Evolutionary conservation across 92 coral and sea anemone genomes (phyloP).

Genomic region (Parazoanthus swiftii): DNA sequence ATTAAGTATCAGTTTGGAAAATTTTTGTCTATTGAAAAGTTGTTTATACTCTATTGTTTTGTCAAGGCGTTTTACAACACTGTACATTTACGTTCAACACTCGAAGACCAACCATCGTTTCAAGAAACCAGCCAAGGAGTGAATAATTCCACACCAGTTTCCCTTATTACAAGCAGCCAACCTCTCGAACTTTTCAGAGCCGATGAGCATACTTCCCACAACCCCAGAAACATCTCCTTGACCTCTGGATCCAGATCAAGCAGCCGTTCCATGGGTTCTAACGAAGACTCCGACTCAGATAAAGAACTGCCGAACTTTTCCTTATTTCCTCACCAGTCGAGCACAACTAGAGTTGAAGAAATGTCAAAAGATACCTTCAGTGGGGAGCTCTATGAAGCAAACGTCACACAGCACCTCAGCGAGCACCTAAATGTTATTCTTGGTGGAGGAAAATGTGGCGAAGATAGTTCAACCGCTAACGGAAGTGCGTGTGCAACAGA

Average conservation of each 20-base stretch:
- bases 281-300: constrained; percentile 14
- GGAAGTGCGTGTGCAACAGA: background rate
- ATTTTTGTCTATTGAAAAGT: too few species aligned
- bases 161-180: background rate
- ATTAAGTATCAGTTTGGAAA: too few species aligned
- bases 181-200: background rate
- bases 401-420: constrained; percentile 25
- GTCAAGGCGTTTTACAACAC: constrained; percentile 46
- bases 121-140: background rate
- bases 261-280: background rate
- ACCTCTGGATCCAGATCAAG: background rate
- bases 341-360: background rate
- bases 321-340: constrained; percentile 13
- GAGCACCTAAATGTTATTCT: constrained; percentile 26
- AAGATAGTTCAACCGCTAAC: background rate
- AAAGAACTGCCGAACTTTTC: constrained; percentile 33
- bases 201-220: background rate
- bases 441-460: constrained; percentile 10
- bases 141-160: background rate
- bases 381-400: constrained; percentile 21
- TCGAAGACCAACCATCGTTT: background rate
- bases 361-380: constrained; percentile 3
- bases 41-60: too few species aligned
- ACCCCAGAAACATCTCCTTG: background rate
- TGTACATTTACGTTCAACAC: constrained; percentile 42